phyloP scores from a whole-genome alignment of 1,140 invertebrate species.

The Chymomyza costata region DNA sequence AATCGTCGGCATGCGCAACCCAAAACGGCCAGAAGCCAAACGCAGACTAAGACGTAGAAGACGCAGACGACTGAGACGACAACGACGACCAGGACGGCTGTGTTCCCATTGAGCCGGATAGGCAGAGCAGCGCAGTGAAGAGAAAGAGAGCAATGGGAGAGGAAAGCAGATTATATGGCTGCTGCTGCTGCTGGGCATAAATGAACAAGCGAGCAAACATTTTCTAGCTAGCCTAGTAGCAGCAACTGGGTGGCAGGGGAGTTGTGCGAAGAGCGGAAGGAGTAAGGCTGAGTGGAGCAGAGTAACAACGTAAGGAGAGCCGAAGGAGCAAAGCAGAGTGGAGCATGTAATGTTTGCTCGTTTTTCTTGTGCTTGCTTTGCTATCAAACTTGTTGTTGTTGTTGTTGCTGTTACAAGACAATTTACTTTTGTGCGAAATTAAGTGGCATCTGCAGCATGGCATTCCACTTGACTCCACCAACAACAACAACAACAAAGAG shows the following conservation, averaged over 20 bases:
- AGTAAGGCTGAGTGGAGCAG: constrained; percentile 16
- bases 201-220: constrained; percentile 10
- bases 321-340: no score
- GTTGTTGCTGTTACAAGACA: constrained; percentile 70
- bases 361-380: constrained; percentile 57
- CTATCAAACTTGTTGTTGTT: constrained; percentile 31
- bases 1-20: constrained; percentile 65
- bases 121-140: no score
- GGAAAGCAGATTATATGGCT: no score
- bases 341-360: constrained; percentile 66
- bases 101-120: constrained; percentile 56
- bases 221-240: constrained; percentile 47
- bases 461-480: constrained; percentile 71
- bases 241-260: constrained; percentile 12
- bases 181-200: constrained; percentile 30
- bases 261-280: constrained; percentile 22
- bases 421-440: constrained; percentile 75
- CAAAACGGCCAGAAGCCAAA: constrained; percentile 58
- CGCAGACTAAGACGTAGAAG: constrained; percentile 5
- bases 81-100: constrained; percentile 5
- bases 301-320: no score
- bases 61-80: constrained; percentile 1
- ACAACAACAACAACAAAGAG: constrained; percentile 10
- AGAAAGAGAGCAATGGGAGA: background rate
- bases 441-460: constrained; percentile 73